phyloP scores from a whole-genome alignment of 2,113 vertebrate species.

The Chamaea fasciata region DNA sequence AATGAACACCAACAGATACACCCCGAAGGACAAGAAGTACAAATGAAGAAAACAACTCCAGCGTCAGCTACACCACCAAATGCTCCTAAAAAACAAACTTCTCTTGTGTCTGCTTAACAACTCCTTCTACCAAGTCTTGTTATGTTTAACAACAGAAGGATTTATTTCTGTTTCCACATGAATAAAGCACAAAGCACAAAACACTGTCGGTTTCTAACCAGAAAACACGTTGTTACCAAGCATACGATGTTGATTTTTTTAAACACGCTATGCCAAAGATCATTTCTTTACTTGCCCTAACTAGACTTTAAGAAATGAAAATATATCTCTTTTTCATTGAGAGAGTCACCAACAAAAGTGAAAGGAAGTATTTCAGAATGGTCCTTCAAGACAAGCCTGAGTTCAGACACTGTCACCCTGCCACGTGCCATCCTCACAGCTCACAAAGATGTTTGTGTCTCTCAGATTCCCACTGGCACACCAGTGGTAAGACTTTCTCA shows the following conservation, averaged over 20 bases:
- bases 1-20: background rate
- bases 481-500: background rate
- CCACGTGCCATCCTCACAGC: background rate
- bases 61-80: background rate
- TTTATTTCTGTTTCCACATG: background rate
- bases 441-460: background rate
- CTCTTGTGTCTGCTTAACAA: background rate
- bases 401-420: background rate
- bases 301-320: background rate
- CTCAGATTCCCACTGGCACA: background rate
- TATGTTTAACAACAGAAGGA: background rate
- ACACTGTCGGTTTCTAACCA: background rate
- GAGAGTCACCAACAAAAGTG: background rate
- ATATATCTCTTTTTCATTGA: background rate
- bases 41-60: background rate
- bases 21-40: background rate
- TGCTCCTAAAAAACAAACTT: background rate
- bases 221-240: background rate
- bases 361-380: constrained; percentile 28
- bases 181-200: background rate
- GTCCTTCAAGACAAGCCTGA: background rate
- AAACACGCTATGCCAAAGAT: background rate
- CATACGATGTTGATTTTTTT: background rate
- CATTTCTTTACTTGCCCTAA: background rate
- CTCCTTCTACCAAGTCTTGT: background rate